Evolutionary conservation across 2,888 invertebrate species (phyloP), one percentile per base, ranked within the genome.

Genomic region (Notodonta ziczac): DNA sequence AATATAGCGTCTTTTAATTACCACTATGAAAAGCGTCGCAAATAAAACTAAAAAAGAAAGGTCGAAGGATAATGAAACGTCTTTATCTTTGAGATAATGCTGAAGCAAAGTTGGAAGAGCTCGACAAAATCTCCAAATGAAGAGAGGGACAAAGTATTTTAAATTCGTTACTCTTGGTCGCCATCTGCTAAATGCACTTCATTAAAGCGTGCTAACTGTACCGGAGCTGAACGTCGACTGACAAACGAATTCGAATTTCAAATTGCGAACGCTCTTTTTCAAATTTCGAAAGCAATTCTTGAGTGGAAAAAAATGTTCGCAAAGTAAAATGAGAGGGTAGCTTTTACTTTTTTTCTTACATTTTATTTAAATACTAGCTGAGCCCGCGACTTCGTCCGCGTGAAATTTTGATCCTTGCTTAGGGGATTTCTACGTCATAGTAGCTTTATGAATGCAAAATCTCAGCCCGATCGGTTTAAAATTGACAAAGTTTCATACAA

Each of bases 131-230:
- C 69, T 80, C 78, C 78, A 86, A 85, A 85, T 81, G 81, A 84
- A 83, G 81, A 78, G 81, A 76, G 69, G 70, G 77, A 76, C 75
- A 78, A 81, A 86, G 82, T 85, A 79, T 86, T 89, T 89, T 85
- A 81, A 90, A 87, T 89, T 85, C 82, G 83, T 85, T 84, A 85
- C 78, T 77, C 74, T 46, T 76, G 69, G 65, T 76, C 78, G 80
- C 84, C 87, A 86, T 87, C 88, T 89, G 88, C 70, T 83, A 84
- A 87, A 85, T 85, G 86, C 86, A 85, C 86, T 89, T 90, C 83
- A 86, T 90, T 88, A 88, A 82, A 84, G 24, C 83, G 86, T 84
- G 86, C 85, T 84, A 83, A 83, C 83, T 74, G 78, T 77, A 72
- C 71, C 72, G 78, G 66, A 75, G 83, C 71, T 69, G 74, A 71